Evolutionary conservation across 2,797 vertebrate genomes (phyloP).

Genomic region (Anguilla pacifica): DNA sequence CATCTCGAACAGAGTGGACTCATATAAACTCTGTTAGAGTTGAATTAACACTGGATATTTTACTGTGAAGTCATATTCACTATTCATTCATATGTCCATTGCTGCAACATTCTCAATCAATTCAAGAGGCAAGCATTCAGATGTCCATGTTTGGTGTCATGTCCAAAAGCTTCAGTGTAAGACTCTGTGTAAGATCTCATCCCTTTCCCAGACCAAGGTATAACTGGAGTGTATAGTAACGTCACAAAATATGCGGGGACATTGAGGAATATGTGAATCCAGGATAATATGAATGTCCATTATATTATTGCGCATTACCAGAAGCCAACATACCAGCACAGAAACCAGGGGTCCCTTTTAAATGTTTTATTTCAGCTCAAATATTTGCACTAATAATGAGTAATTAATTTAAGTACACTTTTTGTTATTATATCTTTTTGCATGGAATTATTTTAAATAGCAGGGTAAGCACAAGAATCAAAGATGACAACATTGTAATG

Average conservation of each 20-base stretch:
- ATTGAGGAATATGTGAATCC: not conserved
- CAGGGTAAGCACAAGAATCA: not conserved
- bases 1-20: not conserved
- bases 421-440: not conserved
- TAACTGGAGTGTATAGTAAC: not conserved
- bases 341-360: not conserved
- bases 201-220: not conserved
- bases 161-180: not conserved
- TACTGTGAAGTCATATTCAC: no score
- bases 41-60: no score
- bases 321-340: not conserved
- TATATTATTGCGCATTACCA: not conserved
- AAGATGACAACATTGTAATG: not conserved
- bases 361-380: not conserved
- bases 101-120: no score
- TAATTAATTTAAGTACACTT: not conserved
- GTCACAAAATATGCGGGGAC: not conserved
- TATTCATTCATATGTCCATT: no score
- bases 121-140: no score
- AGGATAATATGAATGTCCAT: not conserved
- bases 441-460: not conserved
- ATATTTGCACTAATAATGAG: not conserved
- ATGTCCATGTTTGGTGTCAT: not conserved
- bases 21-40: no score
- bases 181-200: not conserved